Evolutionary conservation across 2,888 invertebrate genomes (phyloP), one percentile per base, ranked within the genome.

Genomic region (Eretmocerus hayati): DNA sequence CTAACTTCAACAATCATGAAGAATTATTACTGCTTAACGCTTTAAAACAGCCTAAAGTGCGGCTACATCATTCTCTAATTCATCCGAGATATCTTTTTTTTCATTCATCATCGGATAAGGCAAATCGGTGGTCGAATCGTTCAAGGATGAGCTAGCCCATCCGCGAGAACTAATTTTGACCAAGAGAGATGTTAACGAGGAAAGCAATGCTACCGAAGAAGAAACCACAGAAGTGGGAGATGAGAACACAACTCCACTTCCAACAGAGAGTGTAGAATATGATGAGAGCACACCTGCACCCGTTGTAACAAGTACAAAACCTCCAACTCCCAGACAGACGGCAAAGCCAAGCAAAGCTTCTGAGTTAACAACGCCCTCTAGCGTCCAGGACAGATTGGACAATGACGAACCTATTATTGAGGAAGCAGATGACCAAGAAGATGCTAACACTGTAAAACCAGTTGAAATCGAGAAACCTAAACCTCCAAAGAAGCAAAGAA

Each of bases 51-150:
- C 15, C 33, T 13, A 1, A n/a, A n/a, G 1, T 5, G 15, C 39
- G n/a, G 22, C 23, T 23, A 13, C 18, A 5, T n/a, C 39, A 22
- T 4, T 23, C 2, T 35, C 45, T 11, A 36, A 31, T 42, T 39
- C 42, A 48, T 40, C 42, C 20, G 50, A 48, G 26, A 26, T 45
- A 39, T 35, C 46, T 46, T 39, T 36, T 44, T 44, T 47, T 50
- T 42, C 33, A 40, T 31, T 50, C 46, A 48, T 31, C 31, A 26
- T 46, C 13, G 26, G 20, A 38, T 44, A 53, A 53, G 53, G 53
- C 53, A 53, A 53, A 50, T 53, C 53, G 53, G 50, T 53, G 50
- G 48, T 38, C 36, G 46, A 48, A 46, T 43, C 4, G 33, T 40
- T 41, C 35, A 44, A 41, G 47, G 52, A 46, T 26, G 41, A 26